A percentile compares a stretch with the other conserved stretches of the same genome.
Evolutionary conservation across 2,888 invertebrate species (phyloP).

Genomic region (Cryptocephalus moraei): DNA sequence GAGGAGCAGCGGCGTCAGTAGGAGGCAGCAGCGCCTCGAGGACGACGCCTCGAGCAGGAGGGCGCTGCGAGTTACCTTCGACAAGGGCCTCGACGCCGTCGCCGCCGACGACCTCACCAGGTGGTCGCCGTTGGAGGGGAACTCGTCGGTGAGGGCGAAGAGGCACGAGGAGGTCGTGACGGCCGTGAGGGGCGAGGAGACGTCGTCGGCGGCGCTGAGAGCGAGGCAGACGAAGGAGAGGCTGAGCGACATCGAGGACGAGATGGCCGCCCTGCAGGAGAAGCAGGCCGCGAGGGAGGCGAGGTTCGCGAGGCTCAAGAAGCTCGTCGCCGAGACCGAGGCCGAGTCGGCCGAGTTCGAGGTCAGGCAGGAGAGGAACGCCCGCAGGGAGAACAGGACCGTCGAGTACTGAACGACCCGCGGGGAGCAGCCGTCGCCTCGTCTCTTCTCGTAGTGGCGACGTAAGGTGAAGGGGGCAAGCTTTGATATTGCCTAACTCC

Average conservation of each 20-base stretch:
- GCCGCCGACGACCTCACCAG: slow-evolving; percentile 39
- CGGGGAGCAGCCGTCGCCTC: too few species aligned
- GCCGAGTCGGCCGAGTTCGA: slow-evolving; percentile 37
- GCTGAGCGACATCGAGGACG: slow-evolving; percentile 60
- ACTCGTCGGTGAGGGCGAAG: slow-evolving; percentile 18
- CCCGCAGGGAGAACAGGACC: slow-evolving; percentile 18
- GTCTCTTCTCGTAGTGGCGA: too few species aligned
- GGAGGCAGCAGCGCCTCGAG: slow-evolving; percentile 16
- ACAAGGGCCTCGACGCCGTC: slow-evolving; percentile 9
- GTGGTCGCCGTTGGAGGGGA: slow-evolving; percentile 49
- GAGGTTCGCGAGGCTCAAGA: slow-evolving; percentile 58
- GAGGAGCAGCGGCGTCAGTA: slow-evolving; percentile 34
- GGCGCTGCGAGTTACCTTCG: slow-evolving; percentile 29
- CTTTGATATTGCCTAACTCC: too few species aligned
- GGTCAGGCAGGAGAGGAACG: slow-evolving; percentile 18
- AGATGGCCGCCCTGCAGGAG: slow-evolving; percentile 62
- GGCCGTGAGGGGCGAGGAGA: slow-evolving; percentile 28
- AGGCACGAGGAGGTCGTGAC: slow-evolving; percentile 7
- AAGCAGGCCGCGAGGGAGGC: slow-evolving; percentile 60
- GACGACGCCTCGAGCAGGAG: slow-evolving; percentile 32
- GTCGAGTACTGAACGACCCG: too few species aligned
- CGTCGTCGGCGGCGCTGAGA: slow-evolving; percentile 44
- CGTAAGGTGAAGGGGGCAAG: too few species aligned
- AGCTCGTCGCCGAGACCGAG: slow-evolving; percentile 52
- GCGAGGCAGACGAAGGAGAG: slow-evolving; percentile 56